These are phyloP conservation scores for Sturnira hondurensis DNA, from an alignment of 2,113 vertebrate species.

Conservation along the genomic window DNA sequence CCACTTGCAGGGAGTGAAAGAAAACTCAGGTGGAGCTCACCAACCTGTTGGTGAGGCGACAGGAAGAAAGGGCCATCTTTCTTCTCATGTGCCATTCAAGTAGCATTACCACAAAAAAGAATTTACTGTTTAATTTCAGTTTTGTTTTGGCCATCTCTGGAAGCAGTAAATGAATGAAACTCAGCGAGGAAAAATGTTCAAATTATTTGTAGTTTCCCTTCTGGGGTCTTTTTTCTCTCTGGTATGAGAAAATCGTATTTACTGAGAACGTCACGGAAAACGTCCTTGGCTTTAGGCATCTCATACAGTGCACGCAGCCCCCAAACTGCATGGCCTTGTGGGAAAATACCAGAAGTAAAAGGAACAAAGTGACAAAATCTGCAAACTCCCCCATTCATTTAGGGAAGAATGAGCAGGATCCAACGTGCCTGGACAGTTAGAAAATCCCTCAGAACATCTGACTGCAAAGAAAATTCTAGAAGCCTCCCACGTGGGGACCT, in stretches of 20 bases:
- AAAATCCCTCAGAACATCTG: not conserved
- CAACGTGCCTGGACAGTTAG: not conserved
- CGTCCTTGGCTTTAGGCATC: not conserved
- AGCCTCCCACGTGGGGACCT: too few species aligned
- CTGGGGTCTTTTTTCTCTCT: not conserved
- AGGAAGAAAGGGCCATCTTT: not conserved
- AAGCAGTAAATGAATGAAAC: slow-evolving; percentile 16
- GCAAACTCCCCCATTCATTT: not conserved
- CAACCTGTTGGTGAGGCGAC: not conserved
- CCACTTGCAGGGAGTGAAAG: not conserved
- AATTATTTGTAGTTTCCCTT: not conserved
- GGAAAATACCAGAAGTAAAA: slow-evolving; percentile 22
- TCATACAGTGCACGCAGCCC: not conserved
- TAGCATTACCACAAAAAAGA: not conserved
- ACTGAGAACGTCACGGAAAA: not conserved
- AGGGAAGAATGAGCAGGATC: not conserved
- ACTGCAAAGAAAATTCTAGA: not conserved
- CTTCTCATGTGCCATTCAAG: too few species aligned
- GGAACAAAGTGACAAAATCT: not conserved
- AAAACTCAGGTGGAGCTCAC: not conserved
- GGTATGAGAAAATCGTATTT: not conserved
- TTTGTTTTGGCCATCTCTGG: not conserved
- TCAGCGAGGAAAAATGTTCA: not conserved
- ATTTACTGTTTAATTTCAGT: not conserved
- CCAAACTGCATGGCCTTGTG: not conserved